These are phyloP conservation scores for Phortica magna DNA, from an alignment of 2,888 invertebrate genomes.

Conservation along the genomic window DNA sequence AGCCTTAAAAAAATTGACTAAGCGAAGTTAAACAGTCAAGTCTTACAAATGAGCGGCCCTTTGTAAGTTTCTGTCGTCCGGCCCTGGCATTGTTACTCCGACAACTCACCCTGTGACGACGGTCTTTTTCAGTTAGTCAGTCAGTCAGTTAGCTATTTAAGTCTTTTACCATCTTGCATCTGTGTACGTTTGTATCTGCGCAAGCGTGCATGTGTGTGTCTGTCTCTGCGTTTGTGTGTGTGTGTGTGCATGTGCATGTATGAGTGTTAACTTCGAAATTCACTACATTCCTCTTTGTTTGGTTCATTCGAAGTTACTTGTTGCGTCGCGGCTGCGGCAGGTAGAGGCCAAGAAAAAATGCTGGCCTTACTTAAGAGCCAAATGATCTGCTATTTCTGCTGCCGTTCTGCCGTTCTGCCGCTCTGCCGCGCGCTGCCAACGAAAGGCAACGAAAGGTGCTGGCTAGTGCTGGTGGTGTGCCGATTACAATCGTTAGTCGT, in stretches of 20 bases:
- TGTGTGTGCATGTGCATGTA: neutral
- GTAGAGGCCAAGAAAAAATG: slow-evolving; percentile 30
- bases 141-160: neutral
- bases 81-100: neutral
- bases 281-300: slow-evolving; percentile 54
- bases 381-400: slow-evolving; percentile 28
- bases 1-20: too few species aligned
- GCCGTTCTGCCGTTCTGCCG: slow-evolving; percentile 24
- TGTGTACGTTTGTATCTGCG: slow-evolving; percentile 34
- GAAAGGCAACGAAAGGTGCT: neutral
- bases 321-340: slow-evolving; percentile 25
- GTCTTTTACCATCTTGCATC: slow-evolving; percentile 1
- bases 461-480: slow-evolving; percentile 39
- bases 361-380: slow-evolving; percentile 41
- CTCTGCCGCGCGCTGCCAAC: slow-evolving; percentile 11
- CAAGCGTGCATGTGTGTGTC: slow-evolving; percentile 32
- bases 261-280: slow-evolving; percentile 32
- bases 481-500: slow-evolving; percentile 54
- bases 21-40: too few species aligned
- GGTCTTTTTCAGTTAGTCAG: slow-evolving; percentile 17
- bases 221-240: neutral
- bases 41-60: neutral
- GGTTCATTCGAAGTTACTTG: slow-evolving; percentile 51
- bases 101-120: slow-evolving; percentile 11
- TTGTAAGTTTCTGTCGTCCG: neutral